These are phyloP conservation scores for Yponomeuta cagnagella DNA, from an alignment of 2,888 invertebrate species.

Conservation along the genomic window DNA sequence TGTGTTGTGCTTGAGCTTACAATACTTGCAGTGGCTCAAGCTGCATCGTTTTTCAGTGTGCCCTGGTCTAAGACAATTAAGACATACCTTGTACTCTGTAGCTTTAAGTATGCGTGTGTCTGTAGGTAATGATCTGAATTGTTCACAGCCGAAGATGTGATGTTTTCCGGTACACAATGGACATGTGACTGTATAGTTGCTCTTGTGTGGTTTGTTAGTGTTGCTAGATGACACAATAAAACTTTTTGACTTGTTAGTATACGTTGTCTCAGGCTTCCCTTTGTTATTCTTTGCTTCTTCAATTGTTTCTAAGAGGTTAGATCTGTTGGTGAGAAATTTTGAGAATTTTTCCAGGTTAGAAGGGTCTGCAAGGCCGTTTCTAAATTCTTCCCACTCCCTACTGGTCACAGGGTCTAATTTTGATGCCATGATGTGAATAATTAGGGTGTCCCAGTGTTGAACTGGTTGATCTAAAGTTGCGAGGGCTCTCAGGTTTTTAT, in stretches of 20 bases:
- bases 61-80: constrained; percentile 22
- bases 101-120: constrained; percentile 21
- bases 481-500: constrained; percentile 23
- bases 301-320: constrained; percentile 19
- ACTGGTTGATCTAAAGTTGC: constrained; percentile 16
- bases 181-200: constrained; percentile 12
- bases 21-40: constrained; percentile 24
- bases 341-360: constrained; percentile 16
- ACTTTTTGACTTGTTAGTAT: no score
- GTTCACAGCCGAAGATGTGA: constrained; percentile 20
- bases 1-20: constrained; percentile 23
- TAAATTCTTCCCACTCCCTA: constrained; percentile 20
- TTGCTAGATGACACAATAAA: constrained; percentile 12
- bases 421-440: neutral
- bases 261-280: constrained; percentile 6
- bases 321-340: constrained; percentile 16
- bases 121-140: constrained; percentile 18
- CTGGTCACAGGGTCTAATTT: constrained; percentile 15
- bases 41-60: constrained; percentile 18
- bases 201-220: neutral
- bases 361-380: constrained; percentile 15
- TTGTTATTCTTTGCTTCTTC: constrained; percentile 20
- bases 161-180: constrained; percentile 20
- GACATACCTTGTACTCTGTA: constrained; percentile 20
- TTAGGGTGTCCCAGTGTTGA: constrained; percentile 15